A percentile compares a stretch with the other conserved stretches of the same genome.
Evolutionary conservation across 2,888 invertebrate species (phyloP).

Genomic region (Diaphora mendica): DNA sequence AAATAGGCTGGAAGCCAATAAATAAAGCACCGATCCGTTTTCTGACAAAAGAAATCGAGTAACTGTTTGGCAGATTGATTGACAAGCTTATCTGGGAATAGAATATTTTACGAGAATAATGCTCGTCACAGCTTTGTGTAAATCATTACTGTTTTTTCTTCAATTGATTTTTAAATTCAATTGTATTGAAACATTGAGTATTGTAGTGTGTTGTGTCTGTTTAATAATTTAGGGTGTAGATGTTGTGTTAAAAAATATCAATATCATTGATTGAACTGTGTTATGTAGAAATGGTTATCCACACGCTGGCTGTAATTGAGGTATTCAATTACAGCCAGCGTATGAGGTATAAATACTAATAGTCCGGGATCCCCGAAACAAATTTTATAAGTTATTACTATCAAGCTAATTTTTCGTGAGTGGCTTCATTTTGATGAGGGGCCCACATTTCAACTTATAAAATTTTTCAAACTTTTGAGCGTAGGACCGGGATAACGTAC

Average conservation of each 20-base stretch:
- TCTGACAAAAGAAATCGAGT: not conserved
- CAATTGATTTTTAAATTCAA: not conserved
- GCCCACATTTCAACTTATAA: too few relatives aligned
- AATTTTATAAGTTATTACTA: too few relatives aligned
- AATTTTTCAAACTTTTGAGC: too few relatives aligned
- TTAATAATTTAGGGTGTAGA: too few relatives aligned
- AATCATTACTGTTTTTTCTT: not conserved
- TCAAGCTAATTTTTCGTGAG: too few relatives aligned
- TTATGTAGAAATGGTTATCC: not conserved
- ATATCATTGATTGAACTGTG: not conserved
- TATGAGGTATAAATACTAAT: too few relatives aligned
- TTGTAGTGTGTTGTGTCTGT: not conserved
- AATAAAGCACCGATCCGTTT: not conserved
- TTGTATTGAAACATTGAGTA: not conserved
- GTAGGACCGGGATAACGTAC: too few relatives aligned
- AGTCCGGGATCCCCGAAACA: too few relatives aligned
- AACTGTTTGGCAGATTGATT: conserved; percentile 1
- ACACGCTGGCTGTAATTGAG: not conserved
- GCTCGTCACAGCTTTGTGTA: not conserved
- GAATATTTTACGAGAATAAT: conserved; percentile 3
- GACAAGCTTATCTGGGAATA: not conserved
- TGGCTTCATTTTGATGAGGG: too few relatives aligned
- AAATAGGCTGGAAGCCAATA: conserved; percentile 1
- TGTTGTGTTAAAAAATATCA: not conserved
- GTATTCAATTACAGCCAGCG: too few relatives aligned